Percentiles rank a stretch among this genome's conserved stretches.
Conservation (phyloP, 2,113 vertebrate genomes). For the Actenoides hombroni region DNA sequence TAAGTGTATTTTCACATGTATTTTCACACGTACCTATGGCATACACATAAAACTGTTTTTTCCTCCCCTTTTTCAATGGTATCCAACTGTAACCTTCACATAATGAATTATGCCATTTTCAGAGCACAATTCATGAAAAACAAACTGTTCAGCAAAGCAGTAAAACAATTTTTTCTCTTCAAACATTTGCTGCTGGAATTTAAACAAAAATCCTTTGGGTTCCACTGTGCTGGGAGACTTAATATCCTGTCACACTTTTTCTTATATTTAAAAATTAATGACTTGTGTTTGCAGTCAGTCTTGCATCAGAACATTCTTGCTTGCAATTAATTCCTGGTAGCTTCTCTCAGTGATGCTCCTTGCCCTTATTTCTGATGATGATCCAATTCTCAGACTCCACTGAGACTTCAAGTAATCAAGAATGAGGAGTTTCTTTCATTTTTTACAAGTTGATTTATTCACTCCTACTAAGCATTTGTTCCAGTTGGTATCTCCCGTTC, state of each 20-base stretch:
- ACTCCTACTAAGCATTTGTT: background rate
- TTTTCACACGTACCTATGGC: background rate
- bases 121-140: background rate
- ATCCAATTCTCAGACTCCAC: background rate
- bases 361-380: background rate
- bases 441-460: background rate
- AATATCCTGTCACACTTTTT: background rate
- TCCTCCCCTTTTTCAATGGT: background rate
- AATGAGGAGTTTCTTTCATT: background rate
- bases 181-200: constrained; percentile 43
- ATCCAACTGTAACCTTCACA: background rate
- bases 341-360: background rate
- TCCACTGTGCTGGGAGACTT: background rate
- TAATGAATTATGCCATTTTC: background rate
- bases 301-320: background rate
- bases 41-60: background rate
- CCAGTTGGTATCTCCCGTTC: background rate
- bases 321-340: constrained; percentile 15
- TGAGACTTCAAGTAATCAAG: background rate
- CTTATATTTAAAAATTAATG: constrained; percentile 42
- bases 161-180: background rate
- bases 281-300: constrained; percentile 11
- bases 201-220: constrained; percentile 24
- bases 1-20: background rate
- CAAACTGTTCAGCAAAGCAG: background rate